Conservation (phyloP, 2,113 vertebrate genomes). For the Peromyscus californicus region DNA sequence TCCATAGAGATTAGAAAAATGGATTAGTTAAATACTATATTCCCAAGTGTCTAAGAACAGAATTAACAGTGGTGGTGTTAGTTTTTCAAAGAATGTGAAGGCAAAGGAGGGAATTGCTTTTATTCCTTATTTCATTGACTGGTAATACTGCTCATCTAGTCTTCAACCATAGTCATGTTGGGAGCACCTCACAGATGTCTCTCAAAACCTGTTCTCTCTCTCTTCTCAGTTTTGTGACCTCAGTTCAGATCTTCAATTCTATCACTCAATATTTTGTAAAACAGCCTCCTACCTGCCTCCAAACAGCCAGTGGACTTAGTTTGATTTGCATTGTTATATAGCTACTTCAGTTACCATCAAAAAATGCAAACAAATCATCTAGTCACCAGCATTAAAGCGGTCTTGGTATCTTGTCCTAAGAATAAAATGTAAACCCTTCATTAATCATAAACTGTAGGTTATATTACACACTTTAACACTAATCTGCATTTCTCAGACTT, state of each 20-base stretch:
- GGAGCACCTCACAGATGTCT: not conserved
- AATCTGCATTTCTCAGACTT: not conserved
- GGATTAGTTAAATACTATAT: not conserved
- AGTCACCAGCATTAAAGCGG: not conserved
- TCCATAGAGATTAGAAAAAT: not conserved
- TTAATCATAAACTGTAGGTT: not conserved
- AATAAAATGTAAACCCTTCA: not conserved
- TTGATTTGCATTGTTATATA: not conserved
- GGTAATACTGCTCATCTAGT: not conserved
- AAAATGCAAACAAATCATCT: constrained; percentile 39
- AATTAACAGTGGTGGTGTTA: not conserved
- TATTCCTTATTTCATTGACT: not conserved
- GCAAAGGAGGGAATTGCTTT: not conserved
- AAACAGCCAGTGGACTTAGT: not conserved
- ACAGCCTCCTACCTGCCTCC: not conserved
- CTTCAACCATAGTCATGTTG: not conserved
- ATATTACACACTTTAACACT: not conserved
- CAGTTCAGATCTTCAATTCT: not conserved
- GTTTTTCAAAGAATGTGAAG: constrained; percentile 29
- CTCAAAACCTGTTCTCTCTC: not conserved
- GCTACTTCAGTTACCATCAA: not conserved
- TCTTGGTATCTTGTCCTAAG: not conserved
- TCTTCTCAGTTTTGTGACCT: not conserved
- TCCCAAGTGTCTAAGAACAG: not conserved
- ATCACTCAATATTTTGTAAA: not conserved